phyloP scores from a whole-genome alignment of 2,797 vertebrate species.

The Danio kyathit region DNA sequence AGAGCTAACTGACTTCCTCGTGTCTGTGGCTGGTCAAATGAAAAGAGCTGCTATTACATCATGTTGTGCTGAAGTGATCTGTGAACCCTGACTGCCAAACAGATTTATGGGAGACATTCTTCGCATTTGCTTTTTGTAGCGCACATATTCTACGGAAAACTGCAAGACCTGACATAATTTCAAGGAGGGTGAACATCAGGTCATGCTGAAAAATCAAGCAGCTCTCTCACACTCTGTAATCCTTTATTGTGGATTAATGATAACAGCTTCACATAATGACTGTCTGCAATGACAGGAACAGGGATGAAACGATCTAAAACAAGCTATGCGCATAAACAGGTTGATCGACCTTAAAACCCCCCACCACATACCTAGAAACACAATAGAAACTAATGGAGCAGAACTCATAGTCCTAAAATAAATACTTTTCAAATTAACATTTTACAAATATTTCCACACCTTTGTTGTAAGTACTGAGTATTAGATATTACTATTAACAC shows the following conservation, averaged over 20 bases:
- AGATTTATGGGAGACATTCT: neutral
- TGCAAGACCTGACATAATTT: conserved; percentile 2
- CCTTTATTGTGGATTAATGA: conserved; percentile 24
- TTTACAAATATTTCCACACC: neutral
- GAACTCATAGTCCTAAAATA: neutral
- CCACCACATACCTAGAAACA: neutral
- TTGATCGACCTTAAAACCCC: neutral
- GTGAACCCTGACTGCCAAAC: conserved; percentile 28
- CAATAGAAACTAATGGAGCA: neutral
- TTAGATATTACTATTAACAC: neutral
- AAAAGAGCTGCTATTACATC: conserved; percentile 10
- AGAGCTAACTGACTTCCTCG: conserved; percentile 5
- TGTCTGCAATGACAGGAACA: conserved; percentile 9
- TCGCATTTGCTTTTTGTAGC: neutral
- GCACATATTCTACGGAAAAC: neutral
- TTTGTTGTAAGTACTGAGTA: neutral
- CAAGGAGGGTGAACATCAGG: neutral
- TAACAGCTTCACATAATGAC: conserved; percentile 22
- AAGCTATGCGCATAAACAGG: neutral
- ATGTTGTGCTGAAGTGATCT: neutral
- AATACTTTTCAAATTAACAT: neutral
- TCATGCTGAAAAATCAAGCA: conserved; percentile 27
- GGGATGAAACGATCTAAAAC: neutral
- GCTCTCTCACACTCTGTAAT: conserved; percentile 35
- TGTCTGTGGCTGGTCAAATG: conserved; percentile 12